Conservation (phyloP, 2,113 vertebrate species). For the Melanostigma gelatinosum region DNA sequence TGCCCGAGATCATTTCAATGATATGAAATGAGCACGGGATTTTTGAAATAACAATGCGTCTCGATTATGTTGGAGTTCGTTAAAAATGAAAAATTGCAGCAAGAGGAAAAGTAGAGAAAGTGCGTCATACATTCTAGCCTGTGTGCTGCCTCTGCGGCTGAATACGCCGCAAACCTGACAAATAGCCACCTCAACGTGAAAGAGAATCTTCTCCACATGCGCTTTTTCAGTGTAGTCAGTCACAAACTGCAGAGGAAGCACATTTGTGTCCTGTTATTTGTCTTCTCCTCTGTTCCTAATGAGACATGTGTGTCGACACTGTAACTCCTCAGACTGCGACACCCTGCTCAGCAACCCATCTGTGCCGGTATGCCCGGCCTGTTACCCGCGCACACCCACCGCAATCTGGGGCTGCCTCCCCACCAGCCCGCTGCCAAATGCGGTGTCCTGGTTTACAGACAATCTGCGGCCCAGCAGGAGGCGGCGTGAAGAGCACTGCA, state of each 20-base stretch:
- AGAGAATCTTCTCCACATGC: neutral
- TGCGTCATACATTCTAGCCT: neutral
- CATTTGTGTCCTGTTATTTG: conserved; percentile 3
- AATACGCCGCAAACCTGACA: conserved; percentile 1
- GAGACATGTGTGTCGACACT: conserved; percentile 23
- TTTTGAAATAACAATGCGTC: conserved; percentile 28
- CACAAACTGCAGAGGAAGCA: conserved; percentile 29
- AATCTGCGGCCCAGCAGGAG: conserved; percentile 46
- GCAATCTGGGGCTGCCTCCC: conserved; percentile 21
- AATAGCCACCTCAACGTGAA: neutral
- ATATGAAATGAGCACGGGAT: conserved; percentile 42
- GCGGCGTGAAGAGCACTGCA: neutral
- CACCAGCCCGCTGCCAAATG: conserved; percentile 26
- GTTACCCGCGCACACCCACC: conserved; percentile 1
- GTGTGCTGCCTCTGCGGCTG: neutral
- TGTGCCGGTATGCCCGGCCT: neutral
- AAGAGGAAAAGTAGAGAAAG: conserved; percentile 15
- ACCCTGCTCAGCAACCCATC: conserved; percentile 6
- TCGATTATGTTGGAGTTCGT: neutral
- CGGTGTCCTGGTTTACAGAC: conserved; percentile 55
- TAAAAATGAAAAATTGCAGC: conserved; percentile 4
- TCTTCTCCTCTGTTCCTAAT: conserved; percentile 23
- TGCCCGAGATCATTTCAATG: conserved; percentile 61
- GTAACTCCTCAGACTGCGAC: conserved; percentile 9
- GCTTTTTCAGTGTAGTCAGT: conserved; percentile 2